Evolutionary conservation across 37 sponge, comb jelly and placozoan genomes (phyloP), one percentile per base, ranked within the genome.

Genomic region (Aplysina aerophoba): DNA sequence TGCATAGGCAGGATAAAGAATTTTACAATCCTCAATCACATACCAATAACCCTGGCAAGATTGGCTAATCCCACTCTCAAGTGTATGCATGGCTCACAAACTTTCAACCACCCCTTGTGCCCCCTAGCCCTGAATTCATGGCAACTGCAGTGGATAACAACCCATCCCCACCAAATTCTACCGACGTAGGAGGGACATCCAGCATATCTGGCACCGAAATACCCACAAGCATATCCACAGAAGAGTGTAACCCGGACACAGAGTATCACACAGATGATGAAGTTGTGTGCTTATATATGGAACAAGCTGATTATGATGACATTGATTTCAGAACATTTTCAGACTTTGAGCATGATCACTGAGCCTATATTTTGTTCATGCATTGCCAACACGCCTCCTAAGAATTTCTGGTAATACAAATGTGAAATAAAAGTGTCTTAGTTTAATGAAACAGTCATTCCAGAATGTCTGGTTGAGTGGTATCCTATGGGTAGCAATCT

Each of bases 381-480:
- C 4, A 11, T 4, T 62, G 64, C 64, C 64, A 62, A 62, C 64
- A 62, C 11, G 3, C 64, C 64, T n/a, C n/a, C 64, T 62, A 62
- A 62, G 4, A 62, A 62, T 62, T 13, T 62, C 64, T 62, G 64
- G 64, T 62, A 62, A 11, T 62, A 62, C 64, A 28, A 62, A 62
- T 62, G 64, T 11, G 64, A 62, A 62, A 62, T 62, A 62, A 62
- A 62, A n/a, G 64, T 62, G 64, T 62, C 64, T 62, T 14, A 3
- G 12, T 62, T 62, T 62, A 62, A 62, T 62, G 12, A 62, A 62
- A 14, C 64, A 62, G 64, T 62, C 64, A 62, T 62, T 62, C 64
- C 64, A 62, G 12, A 62, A 62, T 27, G 64, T 4, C 12, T 11
- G 64, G 64, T 62, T 27, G 11, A 62, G 11, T 4, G 3, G 64